Evolutionary conservation across 2,113 vertebrate genomes (phyloP).

Genomic region (Bubalus kerabau): DNA sequence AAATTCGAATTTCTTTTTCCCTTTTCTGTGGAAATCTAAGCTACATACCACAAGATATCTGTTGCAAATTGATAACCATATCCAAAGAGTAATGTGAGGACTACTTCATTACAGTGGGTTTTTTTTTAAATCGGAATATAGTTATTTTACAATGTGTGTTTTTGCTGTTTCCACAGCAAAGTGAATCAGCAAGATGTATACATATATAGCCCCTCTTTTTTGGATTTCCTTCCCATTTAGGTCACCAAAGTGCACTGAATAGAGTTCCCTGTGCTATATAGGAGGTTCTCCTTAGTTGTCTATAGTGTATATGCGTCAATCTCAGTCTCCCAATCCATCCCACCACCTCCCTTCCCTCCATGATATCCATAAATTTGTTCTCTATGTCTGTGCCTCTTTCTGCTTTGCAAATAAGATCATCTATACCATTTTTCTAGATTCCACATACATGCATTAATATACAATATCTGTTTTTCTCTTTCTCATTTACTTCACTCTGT

Average conservation of each 20-base stretch:
- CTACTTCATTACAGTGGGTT: not conserved
- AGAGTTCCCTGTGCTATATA: not conserved
- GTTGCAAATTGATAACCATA: not conserved
- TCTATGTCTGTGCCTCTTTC: not conserved
- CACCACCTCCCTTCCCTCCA: not conserved
- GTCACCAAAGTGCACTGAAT: not conserved
- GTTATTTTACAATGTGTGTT: not conserved
- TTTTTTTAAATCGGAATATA: not conserved
- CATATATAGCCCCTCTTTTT: not conserved
- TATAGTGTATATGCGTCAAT: not conserved
- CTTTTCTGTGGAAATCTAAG: constrained; percentile 1
- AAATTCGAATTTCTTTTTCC: not conserved
- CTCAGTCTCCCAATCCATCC: not conserved
- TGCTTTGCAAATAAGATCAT: not conserved
- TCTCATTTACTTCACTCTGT: not conserved
- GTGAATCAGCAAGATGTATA: not conserved
- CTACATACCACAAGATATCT: not conserved
- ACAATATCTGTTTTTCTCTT: not conserved
- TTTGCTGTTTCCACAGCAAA: not conserved
- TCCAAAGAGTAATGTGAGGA: not conserved
- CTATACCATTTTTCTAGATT: not conserved
- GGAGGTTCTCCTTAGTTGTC: not conserved
- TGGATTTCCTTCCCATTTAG: not conserved
- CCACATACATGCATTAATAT: not conserved
- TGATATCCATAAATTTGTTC: not conserved